A percentile compares a stretch with the other conserved stretches of the same genome.
Conservation (phyloP, 2,797 vertebrate species). For the Aeoliscus strigatus region DNA sequence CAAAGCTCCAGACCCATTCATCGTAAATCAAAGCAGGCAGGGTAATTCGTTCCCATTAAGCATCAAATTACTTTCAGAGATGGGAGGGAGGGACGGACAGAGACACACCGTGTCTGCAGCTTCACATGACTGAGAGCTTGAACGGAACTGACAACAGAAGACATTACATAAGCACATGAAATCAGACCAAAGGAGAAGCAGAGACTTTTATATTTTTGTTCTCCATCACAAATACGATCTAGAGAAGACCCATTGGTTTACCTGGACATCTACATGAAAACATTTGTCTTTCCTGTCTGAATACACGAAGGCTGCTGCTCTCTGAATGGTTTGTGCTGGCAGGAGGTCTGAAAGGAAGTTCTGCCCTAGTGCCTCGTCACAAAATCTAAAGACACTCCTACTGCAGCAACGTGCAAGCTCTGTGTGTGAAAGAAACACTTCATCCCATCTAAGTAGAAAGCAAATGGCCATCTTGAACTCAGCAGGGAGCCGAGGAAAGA, state of each 20-base stretch:
- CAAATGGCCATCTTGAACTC: too few species aligned
- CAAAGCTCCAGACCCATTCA: too few species aligned
- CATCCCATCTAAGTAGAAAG: too few species aligned
- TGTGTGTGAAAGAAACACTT: too few species aligned
- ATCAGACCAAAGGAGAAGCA: too few species aligned
- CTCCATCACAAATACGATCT: too few species aligned
- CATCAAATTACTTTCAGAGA: slow-evolving; percentile 24
- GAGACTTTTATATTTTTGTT: too few species aligned
- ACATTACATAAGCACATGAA: too few species aligned
- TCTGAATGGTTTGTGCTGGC: slow-evolving; percentile 43
- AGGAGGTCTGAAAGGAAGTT: slow-evolving; percentile 26
- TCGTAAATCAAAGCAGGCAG: slow-evolving; percentile 27
- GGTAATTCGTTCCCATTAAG: slow-evolving; percentile 37
- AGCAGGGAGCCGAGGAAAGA: too few species aligned
- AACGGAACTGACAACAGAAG: not conserved
- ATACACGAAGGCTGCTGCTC: slow-evolving; percentile 13
- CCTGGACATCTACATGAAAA: not conserved
- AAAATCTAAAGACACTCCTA: slow-evolving; percentile 29
- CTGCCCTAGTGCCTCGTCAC: slow-evolving; percentile 31
- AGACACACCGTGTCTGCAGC: not conserved
- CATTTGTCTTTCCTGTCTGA: slow-evolving; percentile 4
- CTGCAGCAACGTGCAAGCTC: too few species aligned
- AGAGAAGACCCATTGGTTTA: too few species aligned
- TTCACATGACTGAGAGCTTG: not conserved
- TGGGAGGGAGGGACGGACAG: slow-evolving; percentile 15